Base-by-base conservation (phyloP, 2,797 vertebrate species). In the Gymnoscopelus microlampas region DNA sequence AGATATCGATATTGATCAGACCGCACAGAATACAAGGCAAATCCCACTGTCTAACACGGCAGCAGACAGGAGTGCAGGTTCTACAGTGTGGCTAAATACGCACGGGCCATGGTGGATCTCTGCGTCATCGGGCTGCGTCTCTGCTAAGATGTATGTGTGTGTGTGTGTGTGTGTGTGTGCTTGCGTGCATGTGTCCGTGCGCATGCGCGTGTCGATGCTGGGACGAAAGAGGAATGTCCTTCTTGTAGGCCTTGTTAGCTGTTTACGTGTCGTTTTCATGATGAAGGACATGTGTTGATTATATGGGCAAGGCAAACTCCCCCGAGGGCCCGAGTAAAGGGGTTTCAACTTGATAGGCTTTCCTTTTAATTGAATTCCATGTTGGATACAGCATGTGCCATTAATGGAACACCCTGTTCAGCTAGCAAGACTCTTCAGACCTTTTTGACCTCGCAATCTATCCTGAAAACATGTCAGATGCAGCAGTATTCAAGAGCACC, bases 341-440 rank as follows among this genome's bases (percentile, higher is more conserved):
- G 15, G 48, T 60, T 60, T 63, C 70, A 29, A 59, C 76, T 73
- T 61, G 65, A 67, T 62, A 49, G 72, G 11, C 53, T 62, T 75
- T 77, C 53, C 73, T 66, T 83, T 78, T 11, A 1, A 70, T 76
- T 15, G 19, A 0, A 78, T 72, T 71, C 66, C 79, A 50, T 64
- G 70, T 73, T 71, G 53, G 77, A 80, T 74, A 69, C 63, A 44
- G 35, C 73, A 51, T 48, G 14, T 39, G 54, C 19, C 44, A 54
- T 15, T 39, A 49, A 9, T n/a, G 47, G 47, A 49, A 68, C 62
- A 53, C 71, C 70, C 70, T 72, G 13, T 5, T 51, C 74, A 66
- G 73, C 74, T 83, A 87, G 81, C 82, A 63, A 77, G 81, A 70
- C 58, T 75, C 56, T 54, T 73, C 60, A 55, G 72, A 57, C 79